Evolutionary conservation across 1,140 invertebrate species (phyloP).

Genomic region (Lordiphosa mommai): DNA sequence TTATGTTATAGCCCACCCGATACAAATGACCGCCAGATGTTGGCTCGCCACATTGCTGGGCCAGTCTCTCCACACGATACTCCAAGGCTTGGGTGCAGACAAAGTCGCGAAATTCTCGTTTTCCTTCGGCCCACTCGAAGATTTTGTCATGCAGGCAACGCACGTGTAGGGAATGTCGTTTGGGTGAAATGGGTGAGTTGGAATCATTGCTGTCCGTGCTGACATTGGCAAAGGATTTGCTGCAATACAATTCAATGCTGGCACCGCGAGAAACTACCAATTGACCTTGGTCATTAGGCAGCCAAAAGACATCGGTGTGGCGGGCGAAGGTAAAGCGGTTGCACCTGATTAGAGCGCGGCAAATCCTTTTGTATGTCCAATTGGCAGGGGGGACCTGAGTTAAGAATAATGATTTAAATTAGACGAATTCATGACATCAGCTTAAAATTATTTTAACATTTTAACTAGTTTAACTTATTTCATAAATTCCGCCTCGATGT

Average conservation of each 20-base stretch:
- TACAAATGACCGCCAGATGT: constrained; percentile 29
- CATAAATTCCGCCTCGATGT: no score
- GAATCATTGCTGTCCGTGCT: not conserved
- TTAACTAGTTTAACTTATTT: no score
- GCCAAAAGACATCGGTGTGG: constrained; percentile 46
- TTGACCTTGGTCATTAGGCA: constrained; percentile 47
- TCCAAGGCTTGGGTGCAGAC: constrained; percentile 27
- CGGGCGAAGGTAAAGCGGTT: constrained; percentile 62
- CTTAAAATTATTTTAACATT: no score
- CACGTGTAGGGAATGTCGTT: constrained; percentile 20
- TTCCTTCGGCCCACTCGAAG: constrained; percentile 40
- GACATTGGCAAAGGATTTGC: constrained; percentile 29
- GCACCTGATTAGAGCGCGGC: constrained; percentile 24
- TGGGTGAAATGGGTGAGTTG: not conserved
- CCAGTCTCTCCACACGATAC: constrained; percentile 43
- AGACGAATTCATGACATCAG: not conserved
- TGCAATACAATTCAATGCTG: constrained; percentile 59
- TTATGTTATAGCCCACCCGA: constrained; percentile 60
- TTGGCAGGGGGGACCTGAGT: constrained; percentile 40
- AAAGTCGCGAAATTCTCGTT: constrained; percentile 50
- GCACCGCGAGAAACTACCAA: constrained; percentile 44
- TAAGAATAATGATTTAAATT: not conserved
- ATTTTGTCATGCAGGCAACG: constrained; percentile 47
- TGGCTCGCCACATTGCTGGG: constrained; percentile 22
- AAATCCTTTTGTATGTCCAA: constrained; percentile 60